Evolutionary conservation across 2,113 vertebrate species (phyloP), one percentile per base, ranked within the genome.

Genomic region (Equus przewalskii): DNA sequence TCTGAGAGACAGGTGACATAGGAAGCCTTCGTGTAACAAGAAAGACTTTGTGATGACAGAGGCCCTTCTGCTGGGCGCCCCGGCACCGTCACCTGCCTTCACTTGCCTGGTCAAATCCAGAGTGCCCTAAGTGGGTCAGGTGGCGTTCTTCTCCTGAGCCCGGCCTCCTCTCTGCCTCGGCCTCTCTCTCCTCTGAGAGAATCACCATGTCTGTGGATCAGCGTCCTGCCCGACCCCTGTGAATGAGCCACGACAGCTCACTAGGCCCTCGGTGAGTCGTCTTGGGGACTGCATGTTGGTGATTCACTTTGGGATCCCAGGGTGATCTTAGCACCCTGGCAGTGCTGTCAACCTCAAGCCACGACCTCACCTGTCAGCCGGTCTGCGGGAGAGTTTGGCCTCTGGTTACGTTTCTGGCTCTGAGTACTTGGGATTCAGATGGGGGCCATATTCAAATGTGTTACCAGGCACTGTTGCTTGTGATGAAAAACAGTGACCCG

Each of bases 11-110:
- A 2, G 56, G 6, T 33, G 33, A 1, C 2, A 3, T 41, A 14
- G 12, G 19, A 21, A 28, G 49, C 70, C 1, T 22, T 46, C 4
- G 14, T 8, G 5, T 36, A 0, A 11, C 4, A 2, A 10, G 4
- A 19, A 78, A 26, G 49, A 16, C 85, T n/a, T 84, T 8, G 82
- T 24, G 16, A 5, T 12, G 60, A 41, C 33, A 26, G 10, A 0
- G 28, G 12, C 19, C 28, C n/a, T 24, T 65, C 44, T 13, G 13
- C 51, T 54, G 51, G 51, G 51, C 14, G 51, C 51, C 44, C 7
- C 0, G 2, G 19, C 6, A 18, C 26, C 15, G 5, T 12, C 58
- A 54, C 51, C 51, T 24, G 12, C 7, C 10, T 58, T 41, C 7
- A 19, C 13, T 67, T 41, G 60, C 10, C 18, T 76, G 65, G 36